Evolutionary conservation across 2,113 vertebrate genomes (phyloP), one percentile per base, ranked within the genome.

Genomic region (Scalopus aquaticus): DNA sequence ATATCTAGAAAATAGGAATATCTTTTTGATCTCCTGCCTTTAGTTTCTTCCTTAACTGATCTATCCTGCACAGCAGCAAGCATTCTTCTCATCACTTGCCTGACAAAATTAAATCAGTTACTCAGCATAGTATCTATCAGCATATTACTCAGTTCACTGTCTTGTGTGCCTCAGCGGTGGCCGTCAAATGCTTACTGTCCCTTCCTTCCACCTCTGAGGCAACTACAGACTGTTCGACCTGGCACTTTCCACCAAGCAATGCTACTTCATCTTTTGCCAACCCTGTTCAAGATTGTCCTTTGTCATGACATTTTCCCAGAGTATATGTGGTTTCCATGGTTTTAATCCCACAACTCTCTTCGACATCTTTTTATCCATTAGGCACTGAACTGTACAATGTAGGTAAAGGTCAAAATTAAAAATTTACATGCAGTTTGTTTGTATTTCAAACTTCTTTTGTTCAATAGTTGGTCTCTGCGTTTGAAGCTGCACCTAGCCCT

Each of bases 371-470:
- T 90, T 22, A 51, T 65, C 19, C 64, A 22, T 58, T 64, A 82
- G 83, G 17, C 44, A 58, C 10, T 70, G 58, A 74, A 24, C 44
- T 87, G 7, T 67, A 49, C 16, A 42, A 46, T 44, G 64, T 17
- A 62, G 42, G 28, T 13, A 77, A 74, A 82, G 17, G 7, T 83
- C 12, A 4, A 72, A 88, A 67, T 85, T 12, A 64, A 73, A 94
- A 58, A 37, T 80, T 77, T 67, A 88, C 3, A 12, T 70, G 44
- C 3, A 28, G 12, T 79, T 90, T 79, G 6, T 79, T 91, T 83
- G 28, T 32, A 44, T 42, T 69, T 96, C 39, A 26, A 46, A 28
- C 24, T 87, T 95, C 82, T 91, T 82, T 74, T 69, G 46, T 92
- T 2, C 6, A 54, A 83, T n/a, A 54, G 15, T n/a, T 49, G 10